phyloP scores from a whole-genome alignment of 2,113 vertebrate genomes.

The Neolamprologus brichardi region DNA sequence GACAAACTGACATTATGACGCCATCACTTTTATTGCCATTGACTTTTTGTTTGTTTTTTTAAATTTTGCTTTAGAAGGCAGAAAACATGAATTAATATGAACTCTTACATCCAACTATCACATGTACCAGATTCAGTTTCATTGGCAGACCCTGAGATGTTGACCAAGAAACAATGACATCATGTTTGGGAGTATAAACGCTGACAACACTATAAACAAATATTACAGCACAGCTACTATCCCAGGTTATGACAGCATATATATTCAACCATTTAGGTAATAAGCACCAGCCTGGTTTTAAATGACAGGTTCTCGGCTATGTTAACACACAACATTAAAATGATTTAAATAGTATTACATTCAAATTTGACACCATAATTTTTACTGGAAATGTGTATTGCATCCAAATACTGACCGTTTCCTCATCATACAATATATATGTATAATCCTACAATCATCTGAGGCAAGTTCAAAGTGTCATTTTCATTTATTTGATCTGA shows the following conservation, averaged over 20 bases:
- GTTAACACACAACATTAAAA: not conserved
- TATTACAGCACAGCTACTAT: not conserved
- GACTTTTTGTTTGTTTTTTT: not conserved
- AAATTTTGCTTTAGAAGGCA: rapidly evolving
- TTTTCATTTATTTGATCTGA: not conserved
- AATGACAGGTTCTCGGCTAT: not conserved
- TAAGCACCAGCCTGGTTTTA: not conserved
- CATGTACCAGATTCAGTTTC: not conserved
- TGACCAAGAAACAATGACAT: not conserved
- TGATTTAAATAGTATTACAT: not conserved
- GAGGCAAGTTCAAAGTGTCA: not conserved
- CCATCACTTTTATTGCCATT: not conserved
- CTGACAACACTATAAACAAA: not conserved
- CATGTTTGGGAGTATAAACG: not conserved
- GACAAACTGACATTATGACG: not conserved
- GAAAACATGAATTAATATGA: not conserved
- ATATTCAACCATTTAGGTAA: not conserved
- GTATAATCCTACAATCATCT: not conserved
- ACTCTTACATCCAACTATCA: not conserved
- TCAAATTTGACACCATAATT: not conserved
- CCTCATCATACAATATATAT: not conserved
- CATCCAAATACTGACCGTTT: rapidly evolving
- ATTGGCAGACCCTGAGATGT: not conserved
- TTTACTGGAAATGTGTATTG: not conserved
- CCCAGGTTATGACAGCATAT: not conserved